Percentiles rank a stretch among this genome's conserved stretches.
Evolutionary conservation across 2,888 invertebrate species (phyloP).

Genomic region (Diarsia brunnea): DNA sequence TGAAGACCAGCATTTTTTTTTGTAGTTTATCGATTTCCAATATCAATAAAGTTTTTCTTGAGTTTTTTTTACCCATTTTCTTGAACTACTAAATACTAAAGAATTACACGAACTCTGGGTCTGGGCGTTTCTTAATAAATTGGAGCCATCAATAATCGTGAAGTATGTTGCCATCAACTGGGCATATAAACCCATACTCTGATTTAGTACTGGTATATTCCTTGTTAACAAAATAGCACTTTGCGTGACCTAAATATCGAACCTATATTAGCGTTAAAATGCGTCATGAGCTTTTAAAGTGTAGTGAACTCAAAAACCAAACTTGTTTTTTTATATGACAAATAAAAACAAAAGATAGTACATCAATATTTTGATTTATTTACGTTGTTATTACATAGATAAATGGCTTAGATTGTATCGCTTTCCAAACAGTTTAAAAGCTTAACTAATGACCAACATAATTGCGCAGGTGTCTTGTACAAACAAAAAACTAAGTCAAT

Average conservation of each 20-base stretch:
- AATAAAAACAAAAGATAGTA: background rate
- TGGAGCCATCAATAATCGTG: too few relatives aligned
- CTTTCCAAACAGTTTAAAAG: constrained; percentile 33
- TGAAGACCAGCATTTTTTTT: background rate
- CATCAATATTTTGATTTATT: constrained; percentile 44
- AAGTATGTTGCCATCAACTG: too few relatives aligned
- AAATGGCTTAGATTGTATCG: constrained; percentile 45
- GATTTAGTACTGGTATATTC: background rate
- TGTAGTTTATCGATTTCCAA: background rate
- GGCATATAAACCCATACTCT: too few relatives aligned
- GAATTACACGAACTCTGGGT: too few relatives aligned
- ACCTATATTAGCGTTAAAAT: background rate
- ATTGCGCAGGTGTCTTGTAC: constrained; percentile 41
- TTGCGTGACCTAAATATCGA: background rate
- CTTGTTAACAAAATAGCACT: background rate
- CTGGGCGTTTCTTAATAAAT: too few relatives aligned
- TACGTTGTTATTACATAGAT: constrained; percentile 36
- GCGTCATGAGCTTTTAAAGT: background rate
- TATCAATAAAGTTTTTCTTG: background rate
- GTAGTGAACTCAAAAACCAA: constrained; percentile 13
- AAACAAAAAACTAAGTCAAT: constrained; percentile 54
- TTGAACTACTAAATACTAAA: background rate
- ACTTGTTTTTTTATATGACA: background rate
- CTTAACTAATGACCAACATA: constrained; percentile 39
- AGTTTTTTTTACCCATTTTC: background rate